phyloP scores from a whole-genome alignment of 2,797 vertebrate species.

The Loriculus beryllinus region DNA sequence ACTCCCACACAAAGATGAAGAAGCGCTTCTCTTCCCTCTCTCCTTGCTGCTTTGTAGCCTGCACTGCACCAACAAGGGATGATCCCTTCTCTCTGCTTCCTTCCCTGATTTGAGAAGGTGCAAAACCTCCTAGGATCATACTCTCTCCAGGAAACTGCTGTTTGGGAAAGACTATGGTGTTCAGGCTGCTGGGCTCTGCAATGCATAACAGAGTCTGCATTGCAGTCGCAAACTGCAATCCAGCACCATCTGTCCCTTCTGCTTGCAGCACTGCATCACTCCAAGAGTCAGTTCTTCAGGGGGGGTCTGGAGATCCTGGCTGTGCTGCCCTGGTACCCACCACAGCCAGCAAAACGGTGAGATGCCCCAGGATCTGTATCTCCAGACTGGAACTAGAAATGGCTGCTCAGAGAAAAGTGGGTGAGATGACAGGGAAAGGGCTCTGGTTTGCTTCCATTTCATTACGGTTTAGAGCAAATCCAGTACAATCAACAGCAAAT shows the following conservation, averaged over 20 bases:
- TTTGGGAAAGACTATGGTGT: not conserved
- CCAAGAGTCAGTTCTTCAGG: not conserved
- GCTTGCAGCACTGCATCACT: not conserved
- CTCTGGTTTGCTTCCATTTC: not conserved
- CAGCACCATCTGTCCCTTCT: slow-evolving; percentile 21
- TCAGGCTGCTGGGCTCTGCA: slow-evolving; percentile 26
- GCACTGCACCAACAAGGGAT: not conserved
- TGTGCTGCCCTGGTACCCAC: not conserved
- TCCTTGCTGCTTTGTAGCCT: not conserved
- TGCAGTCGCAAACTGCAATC: slow-evolving; percentile 52
- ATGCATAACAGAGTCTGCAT: slow-evolving; percentile 37
- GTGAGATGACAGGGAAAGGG: not conserved
- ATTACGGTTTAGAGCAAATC: not conserved
- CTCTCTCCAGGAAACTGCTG: not conserved
- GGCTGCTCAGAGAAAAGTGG: not conserved
- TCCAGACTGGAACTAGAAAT: not conserved
- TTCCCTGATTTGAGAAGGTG: not conserved
- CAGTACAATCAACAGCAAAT: not conserved
- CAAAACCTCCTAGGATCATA: not conserved
- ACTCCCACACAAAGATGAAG: not conserved
- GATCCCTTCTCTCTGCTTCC: not conserved
- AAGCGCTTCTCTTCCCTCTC: not conserved
- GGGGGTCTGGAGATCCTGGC: not conserved
- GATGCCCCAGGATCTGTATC: rapidly evolving
- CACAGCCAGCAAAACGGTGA: not conserved